Evolutionary conservation across 2,888 invertebrate species (phyloP), one percentile per base, ranked within the genome.

Genomic region (Hirudinaria manillensis): DNA sequence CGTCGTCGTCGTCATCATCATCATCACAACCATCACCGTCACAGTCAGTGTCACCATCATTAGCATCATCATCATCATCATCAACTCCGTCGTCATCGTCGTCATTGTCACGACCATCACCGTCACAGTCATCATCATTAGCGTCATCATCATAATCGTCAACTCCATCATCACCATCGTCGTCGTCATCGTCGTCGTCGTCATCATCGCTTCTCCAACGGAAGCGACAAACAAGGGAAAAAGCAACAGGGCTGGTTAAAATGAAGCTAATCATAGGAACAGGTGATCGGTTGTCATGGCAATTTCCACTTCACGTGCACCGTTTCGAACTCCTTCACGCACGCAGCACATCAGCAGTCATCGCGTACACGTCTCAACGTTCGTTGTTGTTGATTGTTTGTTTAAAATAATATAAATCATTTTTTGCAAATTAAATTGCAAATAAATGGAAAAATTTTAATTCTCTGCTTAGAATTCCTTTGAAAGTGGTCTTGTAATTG

Each of bases 161-260:
- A 34, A 29, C 74, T 53, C 56, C 73, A 55, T 55, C 32, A 70
- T 55, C 65, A 24, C 65, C 77, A 70, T 56, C 56, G 55, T 65
- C 75, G 65, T 72, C 45, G 56, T 72, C 76, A 77, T 75, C 66
- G 34, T 66, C 36, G 45, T 76, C 53, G 51, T 56, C 51, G 55
- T 76, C 73, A 65, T 56, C 24, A 55, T 45, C 66, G 34, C 45
- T 61, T 38, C 21, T 72, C 45, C 45, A 45, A 7, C 16, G 45
- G 10, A 45, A 45, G 38, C 61, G 29, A 29, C 61, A 61, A 3
- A 61, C 61, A 61, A 61, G 61, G 29, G 61, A 61, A 61, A 61
- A 61, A 61, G 61, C 61, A 61, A 61, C 61, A 61, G 29, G 29
- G 61, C 24, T 61, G 61, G 24, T 24, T 61, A 61, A 61, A 61